These are phyloP conservation scores for Galerucella calmariensis DNA, from an alignment of 2,888 invertebrate genomes.

Conservation along the genomic window DNA sequence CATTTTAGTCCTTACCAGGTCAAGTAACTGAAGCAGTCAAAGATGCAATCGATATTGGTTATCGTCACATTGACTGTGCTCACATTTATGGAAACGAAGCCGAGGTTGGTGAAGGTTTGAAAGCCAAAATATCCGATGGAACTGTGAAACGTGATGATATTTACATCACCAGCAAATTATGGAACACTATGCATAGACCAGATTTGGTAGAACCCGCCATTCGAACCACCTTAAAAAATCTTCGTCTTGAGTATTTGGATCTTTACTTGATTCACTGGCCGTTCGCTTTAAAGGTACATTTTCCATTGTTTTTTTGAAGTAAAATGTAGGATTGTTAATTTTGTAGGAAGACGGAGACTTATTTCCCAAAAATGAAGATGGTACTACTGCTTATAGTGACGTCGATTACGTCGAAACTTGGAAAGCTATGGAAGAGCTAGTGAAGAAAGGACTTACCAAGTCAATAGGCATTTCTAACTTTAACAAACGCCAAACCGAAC, in stretches of 20 bases:
- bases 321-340: background rate
- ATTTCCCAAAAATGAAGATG: slow-evolving; percentile 53
- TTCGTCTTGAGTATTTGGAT: slow-evolving; percentile 69
- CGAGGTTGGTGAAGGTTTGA: slow-evolving; percentile 70
- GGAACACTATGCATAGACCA: slow-evolving; percentile 89
- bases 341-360: slow-evolving; percentile 59
- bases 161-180: slow-evolving; percentile 80
- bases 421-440: slow-evolving; percentile 76
- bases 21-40: slow-evolving; percentile 75
- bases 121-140: slow-evolving; percentile 48
- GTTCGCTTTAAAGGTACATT: slow-evolving; percentile 53
- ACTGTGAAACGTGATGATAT: slow-evolving; percentile 75
- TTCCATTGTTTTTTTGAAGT: background rate
- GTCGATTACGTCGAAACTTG: slow-evolving; percentile 77
- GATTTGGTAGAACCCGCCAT: slow-evolving; percentile 66
- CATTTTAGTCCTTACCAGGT: slow-evolving; percentile 72
- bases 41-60: slow-evolving; percentile 80
- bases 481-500: slow-evolving; percentile 75
- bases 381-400: slow-evolving; percentile 65
- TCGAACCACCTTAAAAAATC: slow-evolving; percentile 63
- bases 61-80: slow-evolving; percentile 82
- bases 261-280: slow-evolving; percentile 70
- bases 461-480: slow-evolving; percentile 83
- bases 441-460: slow-evolving; percentile 71
- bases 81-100: slow-evolving; percentile 77